Evolutionary conservation across 2,797 vertebrate species (phyloP).

Genomic region (Rhyacichthys aspro): DNA sequence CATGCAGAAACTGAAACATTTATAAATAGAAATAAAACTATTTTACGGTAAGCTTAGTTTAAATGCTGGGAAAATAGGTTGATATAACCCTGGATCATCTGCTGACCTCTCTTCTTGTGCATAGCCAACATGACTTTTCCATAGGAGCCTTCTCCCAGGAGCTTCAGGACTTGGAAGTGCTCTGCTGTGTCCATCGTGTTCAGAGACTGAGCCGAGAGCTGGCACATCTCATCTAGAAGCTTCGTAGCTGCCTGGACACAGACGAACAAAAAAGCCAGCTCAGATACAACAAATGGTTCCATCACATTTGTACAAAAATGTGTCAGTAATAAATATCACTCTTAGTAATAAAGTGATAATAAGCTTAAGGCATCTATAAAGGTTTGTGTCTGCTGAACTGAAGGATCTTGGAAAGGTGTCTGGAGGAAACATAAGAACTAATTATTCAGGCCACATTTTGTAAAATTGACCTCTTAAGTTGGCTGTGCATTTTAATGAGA

Average conservation of each 20-base stretch:
- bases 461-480: not conserved
- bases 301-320: no score
- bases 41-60: no score
- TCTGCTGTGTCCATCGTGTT: conserved; percentile 81
- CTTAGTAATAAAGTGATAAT: no score
- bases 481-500: conserved; percentile 2
- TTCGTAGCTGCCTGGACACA: conserved; percentile 62
- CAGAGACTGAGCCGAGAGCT: conserved; percentile 88
- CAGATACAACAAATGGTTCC: no score
- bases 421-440: not conserved
- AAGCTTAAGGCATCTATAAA: no score
- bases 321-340: no score
- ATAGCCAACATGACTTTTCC: conserved; percentile 89
- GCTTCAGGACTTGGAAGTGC: conserved; percentile 86
- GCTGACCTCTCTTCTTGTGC: conserved; percentile 85
- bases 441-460: not conserved
- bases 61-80: no score
- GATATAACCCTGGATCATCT: fast-evolving
- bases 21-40: no score
- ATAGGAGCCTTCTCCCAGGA: conserved; percentile 91
- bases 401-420: no score
- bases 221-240: conserved; percentile 85
- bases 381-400: not conserved
- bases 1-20: no score
- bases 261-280: not conserved